Evolutionary conservation across 2,888 invertebrate genomes (phyloP).

Genomic region (Napeogenes sylphis): DNA sequence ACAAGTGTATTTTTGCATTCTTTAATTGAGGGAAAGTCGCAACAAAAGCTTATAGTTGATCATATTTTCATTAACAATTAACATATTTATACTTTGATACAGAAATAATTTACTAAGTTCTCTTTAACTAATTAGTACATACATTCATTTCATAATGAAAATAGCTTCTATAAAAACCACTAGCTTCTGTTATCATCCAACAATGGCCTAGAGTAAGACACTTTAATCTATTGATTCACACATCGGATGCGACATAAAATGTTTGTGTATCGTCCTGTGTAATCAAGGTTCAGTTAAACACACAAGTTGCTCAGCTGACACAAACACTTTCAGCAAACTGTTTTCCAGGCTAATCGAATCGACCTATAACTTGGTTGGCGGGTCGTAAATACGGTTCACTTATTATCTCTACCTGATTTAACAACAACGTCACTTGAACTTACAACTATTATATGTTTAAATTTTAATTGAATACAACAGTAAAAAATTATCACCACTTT

Average conservation of each 20-base stretch:
- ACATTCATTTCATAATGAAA: too few species aligned
- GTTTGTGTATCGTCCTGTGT: slow-evolving; percentile 37
- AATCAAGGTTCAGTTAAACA: slow-evolving; percentile 46
- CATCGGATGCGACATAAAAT: slow-evolving; percentile 29
- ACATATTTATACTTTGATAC: too few species aligned
- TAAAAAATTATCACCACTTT: background rate
- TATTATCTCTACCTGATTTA: slow-evolving; percentile 58
- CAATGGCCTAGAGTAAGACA: background rate
- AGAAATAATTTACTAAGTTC: too few species aligned
- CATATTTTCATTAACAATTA: too few species aligned
- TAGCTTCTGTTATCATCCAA: too few species aligned
- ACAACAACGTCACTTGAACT: slow-evolving; percentile 30
- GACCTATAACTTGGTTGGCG: slow-evolving; percentile 57
- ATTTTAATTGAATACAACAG: slow-evolving; percentile 41
- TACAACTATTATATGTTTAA: slow-evolving; percentile 13
- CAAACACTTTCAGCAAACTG: slow-evolving; percentile 58
- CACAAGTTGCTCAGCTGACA: slow-evolving; percentile 48
- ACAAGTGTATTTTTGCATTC: too few species aligned
- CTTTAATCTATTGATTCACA: slow-evolving; percentile 22
- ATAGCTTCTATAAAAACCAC: too few species aligned
- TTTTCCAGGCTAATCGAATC: slow-evolving; percentile 62
- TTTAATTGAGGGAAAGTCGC: too few species aligned
- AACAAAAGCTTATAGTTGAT: too few species aligned
- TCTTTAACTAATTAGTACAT: too few species aligned
- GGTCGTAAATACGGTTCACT: slow-evolving; percentile 59